phyloP scores from a whole-genome alignment of 23 tunicate species.

The Pegea sp. region DNA sequence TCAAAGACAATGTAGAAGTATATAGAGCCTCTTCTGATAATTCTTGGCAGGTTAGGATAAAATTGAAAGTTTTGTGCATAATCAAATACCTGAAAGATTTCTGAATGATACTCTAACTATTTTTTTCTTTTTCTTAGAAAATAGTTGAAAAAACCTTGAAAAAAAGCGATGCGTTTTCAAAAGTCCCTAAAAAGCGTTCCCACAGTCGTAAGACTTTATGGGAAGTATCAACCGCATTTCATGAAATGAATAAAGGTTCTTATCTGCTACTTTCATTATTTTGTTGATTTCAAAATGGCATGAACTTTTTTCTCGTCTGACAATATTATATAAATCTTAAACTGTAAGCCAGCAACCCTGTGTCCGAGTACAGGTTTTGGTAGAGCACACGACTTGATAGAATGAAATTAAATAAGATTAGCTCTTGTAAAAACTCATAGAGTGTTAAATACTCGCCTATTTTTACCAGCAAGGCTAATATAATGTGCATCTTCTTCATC shows the following conservation, averaged over 20 bases:
- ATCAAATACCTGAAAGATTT: too few relatives aligned
- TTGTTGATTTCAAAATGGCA: background rate
- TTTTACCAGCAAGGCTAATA: too few relatives aligned
- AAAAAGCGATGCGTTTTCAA: background rate
- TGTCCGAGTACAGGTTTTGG: too few relatives aligned
- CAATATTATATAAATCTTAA: background rate
- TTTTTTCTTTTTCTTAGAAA: too few relatives aligned
- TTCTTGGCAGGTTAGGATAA: slow-evolving; percentile 73
- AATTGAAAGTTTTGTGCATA: too few relatives aligned
- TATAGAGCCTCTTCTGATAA: slow-evolving; percentile 36
- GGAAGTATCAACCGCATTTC: background rate
- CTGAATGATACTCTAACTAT: too few relatives aligned
- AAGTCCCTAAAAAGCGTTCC: background rate
- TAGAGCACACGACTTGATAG: too few relatives aligned
- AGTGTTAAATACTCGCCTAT: too few relatives aligned
- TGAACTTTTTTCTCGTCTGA: background rate
- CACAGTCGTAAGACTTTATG: background rate
- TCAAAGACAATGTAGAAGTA: slow-evolving; percentile 52
- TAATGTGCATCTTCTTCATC: too few relatives aligned
- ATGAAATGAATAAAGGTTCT: background rate
- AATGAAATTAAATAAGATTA: too few relatives aligned
- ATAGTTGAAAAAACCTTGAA: background rate
- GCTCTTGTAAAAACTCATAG: too few relatives aligned
- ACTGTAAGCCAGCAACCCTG: background rate
- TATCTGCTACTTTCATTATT: background rate